A percentile compares a stretch with the other conserved stretches of the same genome.
Conservation (phyloP, 2,888 invertebrate genomes). For the Deilephila elpenor region DNA sequence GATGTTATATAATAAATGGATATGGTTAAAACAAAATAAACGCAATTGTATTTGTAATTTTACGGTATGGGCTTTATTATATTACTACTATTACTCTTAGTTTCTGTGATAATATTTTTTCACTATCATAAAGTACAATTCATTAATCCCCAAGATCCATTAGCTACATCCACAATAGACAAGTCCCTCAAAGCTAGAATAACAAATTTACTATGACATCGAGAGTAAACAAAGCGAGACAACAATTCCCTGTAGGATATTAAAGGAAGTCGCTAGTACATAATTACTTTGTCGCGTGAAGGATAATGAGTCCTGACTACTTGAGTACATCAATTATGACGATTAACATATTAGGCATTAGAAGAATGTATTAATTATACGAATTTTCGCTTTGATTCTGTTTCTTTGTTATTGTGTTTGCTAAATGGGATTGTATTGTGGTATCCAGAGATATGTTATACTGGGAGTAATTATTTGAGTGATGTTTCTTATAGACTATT, state of each 20-base stretch:
- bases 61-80: neutral
- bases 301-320: slow-evolving; percentile 9
- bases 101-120: no score
- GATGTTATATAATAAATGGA: no score
- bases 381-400: neutral
- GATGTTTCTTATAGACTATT: no score
- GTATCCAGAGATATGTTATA: no score
- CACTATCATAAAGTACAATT: neutral
- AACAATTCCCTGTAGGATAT: slow-evolving; percentile 4
- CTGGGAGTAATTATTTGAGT: no score
- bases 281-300: slow-evolving; percentile 29
- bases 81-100: no score
- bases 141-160: neutral
- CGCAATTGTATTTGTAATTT: no score
- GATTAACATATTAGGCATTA: slow-evolving; percentile 19
- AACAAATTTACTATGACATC: neutral
- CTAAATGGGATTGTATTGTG: neutral
- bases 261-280: slow-evolving; percentile 10
- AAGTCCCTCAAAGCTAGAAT: neutral
- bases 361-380: neutral
- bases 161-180: neutral
- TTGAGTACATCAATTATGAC: slow-evolving; percentile 20
- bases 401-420: neutral
- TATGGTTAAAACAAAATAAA: no score
- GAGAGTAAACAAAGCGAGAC: slow-evolving; percentile 11